Percentiles rank a stretch among this genome's conserved stretches.
phyloP scores from a whole-genome alignment of 2,797 vertebrate genomes.

The Silurus aristotelis region DNA sequence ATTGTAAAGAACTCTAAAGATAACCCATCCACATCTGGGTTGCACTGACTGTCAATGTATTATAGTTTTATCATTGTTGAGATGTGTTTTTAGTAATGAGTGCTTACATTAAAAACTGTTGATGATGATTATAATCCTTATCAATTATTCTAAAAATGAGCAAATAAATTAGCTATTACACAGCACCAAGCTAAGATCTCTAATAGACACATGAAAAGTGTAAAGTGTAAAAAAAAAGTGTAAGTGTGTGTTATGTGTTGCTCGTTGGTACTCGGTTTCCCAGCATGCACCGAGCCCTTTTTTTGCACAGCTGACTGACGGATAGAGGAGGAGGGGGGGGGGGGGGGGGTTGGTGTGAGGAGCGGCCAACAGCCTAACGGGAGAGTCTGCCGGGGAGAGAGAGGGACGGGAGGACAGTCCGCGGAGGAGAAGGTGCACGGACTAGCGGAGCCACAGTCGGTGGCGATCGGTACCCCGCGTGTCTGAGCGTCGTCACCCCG shows the following conservation, averaged over 20 bases:
- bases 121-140: no score
- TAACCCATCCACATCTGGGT: no score
- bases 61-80: no score
- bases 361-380: constrained; percentile 20
- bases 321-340: neutral
- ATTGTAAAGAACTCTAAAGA: no score
- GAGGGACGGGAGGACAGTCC: constrained; percentile 27
- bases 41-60: no score
- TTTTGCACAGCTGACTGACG: constrained; percentile 81
- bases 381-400: constrained; percentile 54
- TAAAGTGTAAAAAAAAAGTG: neutral
- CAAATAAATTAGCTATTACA: neutral
- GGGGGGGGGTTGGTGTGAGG: constrained; percentile 27
- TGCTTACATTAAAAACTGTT: no score
- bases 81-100: no score
- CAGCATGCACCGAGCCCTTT: constrained; percentile 70
- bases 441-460: constrained; percentile 1
- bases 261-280: constrained; percentile 78
- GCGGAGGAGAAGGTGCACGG: constrained; percentile 11
- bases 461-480: constrained; percentile 7
- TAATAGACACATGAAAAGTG: no score
- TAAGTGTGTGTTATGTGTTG: neutral
- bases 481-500: neutral
- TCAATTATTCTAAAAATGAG: neutral
- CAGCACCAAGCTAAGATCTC: neutral